These are phyloP conservation scores for Sitodiplosis mosellana DNA, from an alignment of 1,140 invertebrate genomes.

Conservation along the genomic window DNA sequence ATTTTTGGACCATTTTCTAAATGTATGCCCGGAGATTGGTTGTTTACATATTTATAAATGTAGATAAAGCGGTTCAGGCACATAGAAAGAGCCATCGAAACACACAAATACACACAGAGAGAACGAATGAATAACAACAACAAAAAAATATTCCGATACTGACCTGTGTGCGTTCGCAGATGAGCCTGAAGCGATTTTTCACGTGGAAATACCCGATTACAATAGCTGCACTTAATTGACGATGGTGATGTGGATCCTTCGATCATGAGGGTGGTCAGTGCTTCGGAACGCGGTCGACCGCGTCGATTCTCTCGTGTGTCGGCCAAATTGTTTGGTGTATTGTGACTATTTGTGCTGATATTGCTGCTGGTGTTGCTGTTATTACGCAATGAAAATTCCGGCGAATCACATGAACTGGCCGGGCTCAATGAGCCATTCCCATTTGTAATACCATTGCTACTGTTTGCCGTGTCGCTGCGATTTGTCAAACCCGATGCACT, in stretches of 20 bases:
- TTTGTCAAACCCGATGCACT: background rate
- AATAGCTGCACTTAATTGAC: conserved; percentile 55
- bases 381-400: background rate
- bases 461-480: background rate
- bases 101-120: too few relatives aligned
- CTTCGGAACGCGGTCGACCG: conserved; percentile 54
- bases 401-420: background rate
- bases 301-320: conserved; percentile 17
- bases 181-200: conserved; percentile 71
- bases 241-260: conserved; percentile 51
- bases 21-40: too few relatives aligned
- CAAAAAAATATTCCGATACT: conserved; percentile 6
- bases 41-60: too few relatives aligned
- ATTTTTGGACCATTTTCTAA: too few relatives aligned
- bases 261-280: conserved; percentile 47
- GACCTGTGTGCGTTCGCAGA: conserved; percentile 61
- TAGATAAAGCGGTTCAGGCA: too few relatives aligned
- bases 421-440: background rate
- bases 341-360: too few relatives aligned
- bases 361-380: too few relatives aligned
- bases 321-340: background rate
- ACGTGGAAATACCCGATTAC: conserved; percentile 57
- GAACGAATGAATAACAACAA: too few relatives aligned
- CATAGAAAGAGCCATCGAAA: too few relatives aligned
- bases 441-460: background rate